These are phyloP conservation scores for Melanotaenia parkinsoni DNA, from an alignment of 2,797 vertebrate genomes.

Conservation along the genomic window DNA sequence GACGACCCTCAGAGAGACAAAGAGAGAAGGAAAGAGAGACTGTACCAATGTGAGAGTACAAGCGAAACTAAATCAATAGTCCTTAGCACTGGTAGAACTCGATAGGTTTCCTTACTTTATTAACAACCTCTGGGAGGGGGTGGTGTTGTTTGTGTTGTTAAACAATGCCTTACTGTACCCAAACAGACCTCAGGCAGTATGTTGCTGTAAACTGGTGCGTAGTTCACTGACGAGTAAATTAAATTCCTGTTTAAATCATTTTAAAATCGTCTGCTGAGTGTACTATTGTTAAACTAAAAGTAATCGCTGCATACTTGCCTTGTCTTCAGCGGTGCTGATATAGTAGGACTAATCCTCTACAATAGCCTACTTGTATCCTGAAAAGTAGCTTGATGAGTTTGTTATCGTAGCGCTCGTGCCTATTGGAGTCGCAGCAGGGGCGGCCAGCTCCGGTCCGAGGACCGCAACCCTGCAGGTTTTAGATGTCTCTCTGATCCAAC, in stretches of 20 bases:
- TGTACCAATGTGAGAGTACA: slow-evolving; percentile 57
- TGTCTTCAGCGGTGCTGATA: not conserved
- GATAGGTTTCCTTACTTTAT: slow-evolving; percentile 54
- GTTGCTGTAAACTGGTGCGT: not conserved
- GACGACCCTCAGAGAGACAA: slow-evolving; percentile 61
- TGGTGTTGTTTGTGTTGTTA: slow-evolving; percentile 3
- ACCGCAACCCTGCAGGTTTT: too few relatives aligned
- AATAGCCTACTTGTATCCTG: too few relatives aligned
- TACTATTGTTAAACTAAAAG: not conserved
- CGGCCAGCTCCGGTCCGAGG: too few relatives aligned
- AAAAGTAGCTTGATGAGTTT: too few relatives aligned
- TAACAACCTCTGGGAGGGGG: slow-evolving; percentile 16
- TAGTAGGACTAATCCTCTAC: too few relatives aligned
- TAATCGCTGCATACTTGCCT: not conserved
- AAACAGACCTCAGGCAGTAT: not conserved
- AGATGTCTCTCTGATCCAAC: too few relatives aligned
- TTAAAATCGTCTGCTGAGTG: not conserved
- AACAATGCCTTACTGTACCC: slow-evolving; percentile 18
- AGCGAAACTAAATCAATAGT: slow-evolving; percentile 65
- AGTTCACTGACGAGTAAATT: not conserved
- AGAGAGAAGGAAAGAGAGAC: slow-evolving; percentile 39
- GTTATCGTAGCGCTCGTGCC: too few relatives aligned
- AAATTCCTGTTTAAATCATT: not conserved
- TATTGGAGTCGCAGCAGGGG: too few relatives aligned
- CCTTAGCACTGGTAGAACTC: slow-evolving; percentile 60